Conservation (phyloP, 2,888 invertebrate species). For the Anthrax anthrax region DNA sequence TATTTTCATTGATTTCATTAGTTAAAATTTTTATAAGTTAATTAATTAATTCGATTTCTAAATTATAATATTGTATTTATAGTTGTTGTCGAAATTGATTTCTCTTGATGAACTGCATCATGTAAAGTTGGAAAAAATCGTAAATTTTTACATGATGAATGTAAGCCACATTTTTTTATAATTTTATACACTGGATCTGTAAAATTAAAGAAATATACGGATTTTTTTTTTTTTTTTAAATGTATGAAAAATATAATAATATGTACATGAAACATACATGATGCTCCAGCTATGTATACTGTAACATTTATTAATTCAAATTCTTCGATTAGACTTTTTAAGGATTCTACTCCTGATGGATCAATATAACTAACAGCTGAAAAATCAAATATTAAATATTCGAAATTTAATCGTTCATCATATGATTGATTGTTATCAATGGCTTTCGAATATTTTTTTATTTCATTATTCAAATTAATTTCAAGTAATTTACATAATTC, state of each 20-base stretch:
- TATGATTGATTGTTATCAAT: background rate
- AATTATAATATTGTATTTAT: background rate
- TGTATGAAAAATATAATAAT: background rate
- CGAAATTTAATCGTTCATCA: conserved; percentile 2
- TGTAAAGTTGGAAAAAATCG: conserved; percentile 18
- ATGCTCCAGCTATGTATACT: conserved; percentile 37
- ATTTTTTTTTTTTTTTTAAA: background rate
- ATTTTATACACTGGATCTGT: conserved; percentile 27
- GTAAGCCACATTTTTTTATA: conserved; percentile 27
- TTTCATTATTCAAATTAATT: conserved; percentile 13
- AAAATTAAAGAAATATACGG: background rate
- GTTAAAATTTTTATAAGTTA: too few species aligned
- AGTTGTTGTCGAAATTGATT: background rate
- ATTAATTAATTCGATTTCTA: too few species aligned
- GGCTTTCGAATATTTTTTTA: conserved; percentile 3
- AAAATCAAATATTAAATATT: conserved; percentile 40
- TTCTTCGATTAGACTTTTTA: conserved; percentile 35
- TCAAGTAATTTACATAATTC: conserved; percentile 10
- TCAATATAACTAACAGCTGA: conserved; percentile 43
- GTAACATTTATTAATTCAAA: conserved; percentile 37
- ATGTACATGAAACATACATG: conserved; percentile 21
- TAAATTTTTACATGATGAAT: conserved; percentile 24
- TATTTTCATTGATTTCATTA: too few species aligned
- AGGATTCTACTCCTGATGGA: conserved; percentile 38
- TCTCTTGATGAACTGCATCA: conserved; percentile 12